Evolutionary conservation across 1,140 invertebrate genomes (phyloP).

Genomic region (Leptopilina boulardi): DNA sequence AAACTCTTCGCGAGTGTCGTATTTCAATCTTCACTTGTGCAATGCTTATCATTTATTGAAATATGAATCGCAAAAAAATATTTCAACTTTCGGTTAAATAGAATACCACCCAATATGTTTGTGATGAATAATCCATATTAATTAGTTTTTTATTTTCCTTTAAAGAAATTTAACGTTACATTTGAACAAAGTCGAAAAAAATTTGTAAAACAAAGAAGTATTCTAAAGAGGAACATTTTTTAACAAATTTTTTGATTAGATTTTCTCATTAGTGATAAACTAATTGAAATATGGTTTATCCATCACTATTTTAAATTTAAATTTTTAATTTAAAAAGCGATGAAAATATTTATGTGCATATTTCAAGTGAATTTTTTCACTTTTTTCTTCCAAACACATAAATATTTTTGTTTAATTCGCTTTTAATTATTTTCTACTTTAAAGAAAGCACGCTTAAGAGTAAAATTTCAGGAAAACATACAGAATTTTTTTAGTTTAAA

Average conservation of each 20-base stretch:
- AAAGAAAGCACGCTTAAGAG: neutral
- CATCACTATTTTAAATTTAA: neutral
- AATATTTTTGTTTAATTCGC: neutral
- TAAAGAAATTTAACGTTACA: neutral
- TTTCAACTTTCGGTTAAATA: slow-evolving; percentile 15
- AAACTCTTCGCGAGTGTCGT: slow-evolving; percentile 13
- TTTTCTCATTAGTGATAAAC: neutral
- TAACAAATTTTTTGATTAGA: neutral
- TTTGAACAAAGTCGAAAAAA: neutral
- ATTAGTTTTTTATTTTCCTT: neutral
- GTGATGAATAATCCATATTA: neutral
- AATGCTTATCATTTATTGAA: slow-evolving; percentile 7
- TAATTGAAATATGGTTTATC: neutral
- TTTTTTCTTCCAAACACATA: neutral
- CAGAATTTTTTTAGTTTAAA: neutral
- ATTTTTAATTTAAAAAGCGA: slow-evolving; percentile 2
- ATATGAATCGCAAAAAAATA: slow-evolving; percentile 24
- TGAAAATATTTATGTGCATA: neutral
- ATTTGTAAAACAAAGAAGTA: neutral
- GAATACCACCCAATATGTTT: slow-evolving; percentile 16
- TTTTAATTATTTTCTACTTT: neutral
- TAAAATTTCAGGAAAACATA: neutral
- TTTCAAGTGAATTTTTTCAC: neutral
- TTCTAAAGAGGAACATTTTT: neutral
- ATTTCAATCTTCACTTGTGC: slow-evolving; percentile 23